These are phyloP conservation scores for Physella acuta DNA, from an alignment of 1,140 invertebrate genomes.

Conservation along the genomic window DNA sequence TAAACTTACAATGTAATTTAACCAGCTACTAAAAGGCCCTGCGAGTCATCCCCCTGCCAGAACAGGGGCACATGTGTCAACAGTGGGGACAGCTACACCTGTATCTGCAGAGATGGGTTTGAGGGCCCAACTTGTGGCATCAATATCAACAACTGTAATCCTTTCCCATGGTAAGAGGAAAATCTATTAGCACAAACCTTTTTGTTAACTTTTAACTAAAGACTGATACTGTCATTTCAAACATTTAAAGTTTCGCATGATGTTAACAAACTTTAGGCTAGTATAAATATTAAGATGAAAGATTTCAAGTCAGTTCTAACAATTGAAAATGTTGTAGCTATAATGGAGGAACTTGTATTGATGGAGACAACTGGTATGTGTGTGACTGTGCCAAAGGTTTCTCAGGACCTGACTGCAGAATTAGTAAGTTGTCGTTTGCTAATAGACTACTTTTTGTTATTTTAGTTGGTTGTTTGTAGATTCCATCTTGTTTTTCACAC, in stretches of 20 bases:
- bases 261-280: too few species aligned
- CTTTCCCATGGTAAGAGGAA: conserved; percentile 71
- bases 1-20: too few species aligned
- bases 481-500: background rate
- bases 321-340: conserved; percentile 55
- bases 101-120: conserved; percentile 86
- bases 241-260: too few species aligned
- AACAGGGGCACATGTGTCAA: conserved; percentile 90
- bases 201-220: too few species aligned
- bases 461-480: background rate
- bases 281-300: too few species aligned
- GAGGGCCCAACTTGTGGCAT: conserved; percentile 94
- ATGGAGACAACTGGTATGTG: conserved; percentile 75
- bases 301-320: too few species aligned
- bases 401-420: conserved; percentile 64
- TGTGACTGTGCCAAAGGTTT: conserved; percentile 76
- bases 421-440: conserved; percentile 49
- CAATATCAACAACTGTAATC: conserved; percentile 89
- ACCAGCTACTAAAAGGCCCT: conserved; percentile 41
- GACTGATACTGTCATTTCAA: too few species aligned
- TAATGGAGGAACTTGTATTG: conserved; percentile 65
- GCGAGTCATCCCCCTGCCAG: conserved; percentile 69
- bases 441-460: background rate
- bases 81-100: conserved; percentile 56
- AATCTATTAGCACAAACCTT: background rate